A percentile compares a stretch with the other conserved stretches of the same genome.
Evolutionary conservation across 2,113 vertebrate genomes (phyloP).

Genomic region (Rhinogobius similis): DNA sequence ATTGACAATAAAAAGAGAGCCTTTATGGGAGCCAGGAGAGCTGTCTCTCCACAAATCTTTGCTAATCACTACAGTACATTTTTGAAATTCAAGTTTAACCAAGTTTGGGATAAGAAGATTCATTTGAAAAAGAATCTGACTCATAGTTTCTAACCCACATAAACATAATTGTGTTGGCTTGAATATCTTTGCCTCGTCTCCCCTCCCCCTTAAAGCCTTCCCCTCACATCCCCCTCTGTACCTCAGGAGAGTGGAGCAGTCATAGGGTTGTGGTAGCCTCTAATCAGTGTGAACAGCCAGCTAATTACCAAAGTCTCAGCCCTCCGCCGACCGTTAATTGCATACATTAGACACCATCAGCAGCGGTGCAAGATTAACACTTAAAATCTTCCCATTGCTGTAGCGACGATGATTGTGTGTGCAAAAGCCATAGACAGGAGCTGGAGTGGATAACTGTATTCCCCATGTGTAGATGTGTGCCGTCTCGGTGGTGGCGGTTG

Average conservation of each 20-base stretch:
- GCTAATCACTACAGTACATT: neutral
- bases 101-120: neutral
- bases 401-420: slow-evolving; percentile 56
- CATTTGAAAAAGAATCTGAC: neutral
- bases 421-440: slow-evolving; percentile 21
- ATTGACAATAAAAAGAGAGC: too few relatives aligned
- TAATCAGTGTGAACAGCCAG: slow-evolving; percentile 90
- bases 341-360: slow-evolving; percentile 99
- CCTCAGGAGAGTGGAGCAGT: slow-evolving; percentile 74
- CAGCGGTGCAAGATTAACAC: slow-evolving; percentile 99
- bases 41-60: too few relatives aligned
- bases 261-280: slow-evolving; percentile 81
- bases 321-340: slow-evolving; percentile 97
- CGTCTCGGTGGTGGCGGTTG: slow-evolving; percentile 47
- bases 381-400: slow-evolving; percentile 92
- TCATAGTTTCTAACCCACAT: neutral
- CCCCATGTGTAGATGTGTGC: slow-evolving; percentile 30
- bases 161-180: slow-evolving; percentile 39
- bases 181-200: slow-evolving; percentile 41
- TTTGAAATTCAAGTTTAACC: neutral
- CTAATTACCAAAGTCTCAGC: slow-evolving; percentile 97
- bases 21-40: neutral
- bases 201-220: slow-evolving; percentile 42
- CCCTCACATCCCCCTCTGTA: slow-evolving; percentile 38
- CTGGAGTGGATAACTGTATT: slow-evolving; percentile 31